A percentile compares a stretch with the other conserved stretches of the same genome.
phyloP scores from a whole-genome alignment of 2,888 invertebrate species.

The Drosophila paucipuncta region DNA sequence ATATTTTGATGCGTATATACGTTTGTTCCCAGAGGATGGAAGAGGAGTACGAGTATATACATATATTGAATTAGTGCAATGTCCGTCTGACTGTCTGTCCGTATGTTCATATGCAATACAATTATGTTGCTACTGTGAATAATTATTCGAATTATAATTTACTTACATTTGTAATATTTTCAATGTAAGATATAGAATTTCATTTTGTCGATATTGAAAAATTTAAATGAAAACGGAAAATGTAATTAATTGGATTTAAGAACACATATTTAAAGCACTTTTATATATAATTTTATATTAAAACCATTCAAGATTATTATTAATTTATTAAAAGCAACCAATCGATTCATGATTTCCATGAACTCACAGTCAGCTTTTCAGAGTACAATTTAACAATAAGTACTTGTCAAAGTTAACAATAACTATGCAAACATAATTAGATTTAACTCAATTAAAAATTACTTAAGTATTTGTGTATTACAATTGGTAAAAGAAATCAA shows the following conservation, averaged over 20 bases:
- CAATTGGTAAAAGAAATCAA: not conserved
- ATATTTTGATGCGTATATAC: not conserved
- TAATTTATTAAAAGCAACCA: slow-evolving; percentile 2
- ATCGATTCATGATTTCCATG: not conserved
- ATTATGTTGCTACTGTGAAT: slow-evolving; percentile 35
- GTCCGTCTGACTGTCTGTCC: not conserved
- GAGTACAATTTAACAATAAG: slow-evolving; percentile 1
- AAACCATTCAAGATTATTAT: slow-evolving; percentile 1
- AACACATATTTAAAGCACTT: slow-evolving; percentile 17
- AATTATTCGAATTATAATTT: slow-evolving; percentile 58
- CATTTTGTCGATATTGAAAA: slow-evolving; percentile 62
- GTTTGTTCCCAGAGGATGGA: not conserved
- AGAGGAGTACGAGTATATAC: slow-evolving; percentile 7
- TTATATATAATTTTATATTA: not conserved
- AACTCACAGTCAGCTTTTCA: not conserved
- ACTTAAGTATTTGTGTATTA: slow-evolving; percentile 1
- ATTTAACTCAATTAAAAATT: slow-evolving; percentile 1
- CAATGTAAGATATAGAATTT: slow-evolving; percentile 68
- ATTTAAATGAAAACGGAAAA: slow-evolving; percentile 63
- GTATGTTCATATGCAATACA: slow-evolving; percentile 11
- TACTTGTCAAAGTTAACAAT: slow-evolving; percentile 4
- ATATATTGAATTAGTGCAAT: slow-evolving; percentile 4
- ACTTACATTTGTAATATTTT: slow-evolving; percentile 78
- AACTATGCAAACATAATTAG: slow-evolving; percentile 6
- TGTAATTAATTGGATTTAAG: slow-evolving; percentile 33